Evolutionary conservation across 2,888 invertebrate species (phyloP).

Genomic region (Tromatobia lineatoria): DNA sequence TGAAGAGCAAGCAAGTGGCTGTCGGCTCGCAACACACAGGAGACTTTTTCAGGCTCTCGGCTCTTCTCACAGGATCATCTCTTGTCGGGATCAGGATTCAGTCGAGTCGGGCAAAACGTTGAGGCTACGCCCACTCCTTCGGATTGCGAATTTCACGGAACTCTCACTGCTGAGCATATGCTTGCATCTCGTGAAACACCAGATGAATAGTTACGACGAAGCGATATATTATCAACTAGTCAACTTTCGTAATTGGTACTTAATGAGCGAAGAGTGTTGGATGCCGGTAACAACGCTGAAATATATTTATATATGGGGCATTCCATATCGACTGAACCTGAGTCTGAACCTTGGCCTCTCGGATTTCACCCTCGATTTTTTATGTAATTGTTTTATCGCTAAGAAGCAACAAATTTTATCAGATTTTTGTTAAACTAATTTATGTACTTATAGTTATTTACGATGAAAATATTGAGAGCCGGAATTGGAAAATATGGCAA

Average conservation of each 20-base stretch:
- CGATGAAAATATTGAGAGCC: no score
- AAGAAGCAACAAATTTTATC: no score
- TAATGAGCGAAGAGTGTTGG: conserved; percentile 51
- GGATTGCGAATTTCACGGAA: conserved; percentile 62
- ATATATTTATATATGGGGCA: no score
- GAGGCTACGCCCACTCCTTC: conserved; percentile 15
- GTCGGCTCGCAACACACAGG: conserved; percentile 43
- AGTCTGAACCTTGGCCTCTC: no score
- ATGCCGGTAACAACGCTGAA: background rate
- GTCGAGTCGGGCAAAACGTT: conserved; percentile 2
- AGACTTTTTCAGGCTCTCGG: conserved; percentile 40
- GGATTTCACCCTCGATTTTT: no score
- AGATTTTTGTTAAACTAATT: no score
- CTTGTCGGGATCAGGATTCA: conserved; percentile 27
- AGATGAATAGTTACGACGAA: conserved; percentile 48
- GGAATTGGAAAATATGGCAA: no score
- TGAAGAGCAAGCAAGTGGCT: conserved; percentile 59
- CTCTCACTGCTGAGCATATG: conserved; percentile 27
- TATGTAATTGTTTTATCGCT: no score
- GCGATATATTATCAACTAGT: conserved; percentile 54
- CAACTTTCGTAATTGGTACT: conserved; percentile 61
- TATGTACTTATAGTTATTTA: no score
- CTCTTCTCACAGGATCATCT: conserved; percentile 41
- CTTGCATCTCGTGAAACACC: conserved; percentile 19
- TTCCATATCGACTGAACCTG: no score